Percentiles rank a stretch among this genome's conserved stretches.
These are phyloP conservation scores for Helogale parvula DNA, from an alignment of 2,113 vertebrate genomes.

Conservation along the genomic window DNA sequence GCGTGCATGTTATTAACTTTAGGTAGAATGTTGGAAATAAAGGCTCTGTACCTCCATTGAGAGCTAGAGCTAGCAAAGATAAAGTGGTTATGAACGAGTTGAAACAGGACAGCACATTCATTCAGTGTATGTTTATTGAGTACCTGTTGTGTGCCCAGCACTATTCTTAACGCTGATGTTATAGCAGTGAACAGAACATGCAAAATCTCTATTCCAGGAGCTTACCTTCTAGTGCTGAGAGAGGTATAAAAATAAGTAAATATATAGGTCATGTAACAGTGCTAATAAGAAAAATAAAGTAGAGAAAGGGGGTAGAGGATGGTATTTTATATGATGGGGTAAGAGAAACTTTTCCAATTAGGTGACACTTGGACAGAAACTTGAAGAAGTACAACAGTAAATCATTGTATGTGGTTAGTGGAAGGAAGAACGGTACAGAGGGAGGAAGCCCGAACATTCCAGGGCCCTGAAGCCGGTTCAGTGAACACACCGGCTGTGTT, in stretches of 20 bases:
- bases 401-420: background rate
- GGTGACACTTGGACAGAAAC: background rate
- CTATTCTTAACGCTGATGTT: background rate
- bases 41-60: background rate
- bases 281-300: constrained; percentile 20
- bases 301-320: background rate
- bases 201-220: background rate
- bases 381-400: background rate
- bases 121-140: background rate
- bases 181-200: background rate
- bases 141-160: background rate
- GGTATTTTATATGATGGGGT: constrained; percentile 7
- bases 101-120: background rate
- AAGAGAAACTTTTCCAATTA: background rate
- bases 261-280: background rate
- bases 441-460: background rate
- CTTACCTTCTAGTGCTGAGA: background rate
- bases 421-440: background rate
- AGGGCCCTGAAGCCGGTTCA: background rate
- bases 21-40: background rate
- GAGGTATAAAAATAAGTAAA: background rate
- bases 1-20: background rate
- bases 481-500: background rate
- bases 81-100: background rate
- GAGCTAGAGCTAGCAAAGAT: background rate